Conservation (phyloP, 2,888 invertebrate genomes). For the Syritta pipiens region DNA sequence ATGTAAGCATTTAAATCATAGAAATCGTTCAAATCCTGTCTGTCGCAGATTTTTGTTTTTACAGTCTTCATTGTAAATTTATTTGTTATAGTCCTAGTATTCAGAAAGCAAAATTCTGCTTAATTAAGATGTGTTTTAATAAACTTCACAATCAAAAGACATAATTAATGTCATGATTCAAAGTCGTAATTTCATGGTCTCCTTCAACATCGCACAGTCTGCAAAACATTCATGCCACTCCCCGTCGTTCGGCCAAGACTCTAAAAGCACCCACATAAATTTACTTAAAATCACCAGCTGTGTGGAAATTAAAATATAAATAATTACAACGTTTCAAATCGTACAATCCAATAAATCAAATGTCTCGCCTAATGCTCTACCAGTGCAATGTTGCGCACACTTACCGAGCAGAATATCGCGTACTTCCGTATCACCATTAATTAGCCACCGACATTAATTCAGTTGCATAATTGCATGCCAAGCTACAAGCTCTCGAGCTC, state of each 20-base stretch:
- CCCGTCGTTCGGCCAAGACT: background rate
- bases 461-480: constrained; percentile 50
- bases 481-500: constrained; percentile 19
- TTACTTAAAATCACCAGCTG: constrained; percentile 22
- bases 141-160: no score
- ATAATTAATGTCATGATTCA: no score
- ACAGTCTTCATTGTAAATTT: no score
- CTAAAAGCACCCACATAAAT: background rate
- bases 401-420: background rate
- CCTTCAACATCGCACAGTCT: background rate
- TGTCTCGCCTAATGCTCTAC: background rate
- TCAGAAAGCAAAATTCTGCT: no score
- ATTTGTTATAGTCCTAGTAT: no score
- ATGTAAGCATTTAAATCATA: no score
- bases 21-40: no score
- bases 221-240: background rate
- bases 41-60: no score
- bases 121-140: no score
- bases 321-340: constrained; percentile 46
- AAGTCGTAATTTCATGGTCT: background rate
- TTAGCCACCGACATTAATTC: constrained; percentile 59
- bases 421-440: constrained; percentile 42
- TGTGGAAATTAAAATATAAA: constrained; percentile 35
- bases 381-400: background rate
- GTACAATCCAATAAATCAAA: constrained; percentile 43